Conservation (phyloP, 1,140 invertebrate genomes). For the Propsilocerus akamusi region DNA sequence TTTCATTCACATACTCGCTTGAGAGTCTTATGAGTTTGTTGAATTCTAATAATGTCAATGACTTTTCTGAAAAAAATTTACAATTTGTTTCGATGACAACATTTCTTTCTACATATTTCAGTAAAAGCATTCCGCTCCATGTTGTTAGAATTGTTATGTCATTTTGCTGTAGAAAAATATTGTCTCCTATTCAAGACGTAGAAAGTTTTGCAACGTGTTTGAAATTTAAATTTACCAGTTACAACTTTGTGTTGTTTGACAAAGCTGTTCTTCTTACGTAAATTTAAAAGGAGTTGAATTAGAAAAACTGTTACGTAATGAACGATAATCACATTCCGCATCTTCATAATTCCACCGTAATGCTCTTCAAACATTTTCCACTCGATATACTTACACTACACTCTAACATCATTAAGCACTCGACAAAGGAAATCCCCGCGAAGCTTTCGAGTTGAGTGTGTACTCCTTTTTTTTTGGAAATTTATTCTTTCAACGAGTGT, state of each 20-base stretch:
- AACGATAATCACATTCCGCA: slow-evolving; percentile 1
- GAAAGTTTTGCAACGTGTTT: neutral
- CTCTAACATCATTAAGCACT: neutral
- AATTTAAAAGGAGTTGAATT: neutral
- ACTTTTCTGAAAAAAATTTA: neutral
- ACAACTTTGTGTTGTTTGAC: neutral
- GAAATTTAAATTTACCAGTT: neutral
- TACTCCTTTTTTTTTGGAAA: neutral
- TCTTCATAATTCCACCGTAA: neutral
- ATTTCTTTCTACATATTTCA: neutral
- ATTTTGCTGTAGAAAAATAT: neutral
- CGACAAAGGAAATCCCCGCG: neutral
- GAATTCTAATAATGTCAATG: neutral
- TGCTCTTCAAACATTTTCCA: neutral
- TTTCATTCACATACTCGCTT: neutral
- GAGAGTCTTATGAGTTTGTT: neutral
- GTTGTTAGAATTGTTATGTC: neutral
- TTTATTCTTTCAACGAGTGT: neutral
- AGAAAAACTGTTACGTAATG: neutral
- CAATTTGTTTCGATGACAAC: neutral
- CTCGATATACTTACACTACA: neutral
- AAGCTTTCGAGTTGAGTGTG: neutral
- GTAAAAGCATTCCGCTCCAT: neutral
- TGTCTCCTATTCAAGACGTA: neutral
- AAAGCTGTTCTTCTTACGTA: neutral